Evolutionary conservation across 2,888 invertebrate species (phyloP).

Genomic region (Spodoptera exigua): DNA sequence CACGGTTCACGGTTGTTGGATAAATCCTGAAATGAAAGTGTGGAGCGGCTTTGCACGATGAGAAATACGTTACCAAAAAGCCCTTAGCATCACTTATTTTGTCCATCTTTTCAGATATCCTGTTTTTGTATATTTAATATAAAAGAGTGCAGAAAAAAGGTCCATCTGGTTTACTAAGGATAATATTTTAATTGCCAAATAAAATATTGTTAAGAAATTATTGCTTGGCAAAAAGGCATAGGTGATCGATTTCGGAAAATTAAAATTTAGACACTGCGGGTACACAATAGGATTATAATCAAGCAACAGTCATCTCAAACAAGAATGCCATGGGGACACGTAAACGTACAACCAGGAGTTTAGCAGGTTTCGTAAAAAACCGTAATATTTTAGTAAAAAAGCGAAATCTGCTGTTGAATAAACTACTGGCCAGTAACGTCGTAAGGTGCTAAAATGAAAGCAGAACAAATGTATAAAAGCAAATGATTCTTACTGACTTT

Average conservation of each 20-base stretch:
- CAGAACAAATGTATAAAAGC: conserved; percentile 77
- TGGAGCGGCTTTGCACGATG: too few relatives aligned
- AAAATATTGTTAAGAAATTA: not conserved
- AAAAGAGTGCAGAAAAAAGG: too few relatives aligned
- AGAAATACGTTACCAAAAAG: conserved; percentile 1
- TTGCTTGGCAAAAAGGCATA: conserved; percentile 19
- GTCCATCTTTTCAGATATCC: conserved; percentile 3
- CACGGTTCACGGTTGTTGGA: not conserved
- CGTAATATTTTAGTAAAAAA: conserved; percentile 31
- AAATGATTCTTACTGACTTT: conserved; percentile 99
- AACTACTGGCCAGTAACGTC: conserved; percentile 58
- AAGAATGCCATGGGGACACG: conserved; percentile 34
- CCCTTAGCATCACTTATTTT: not conserved
- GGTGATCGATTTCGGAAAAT: conserved; percentile 2
- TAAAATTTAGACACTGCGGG: conserved; percentile 26
- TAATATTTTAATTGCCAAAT: too few relatives aligned
- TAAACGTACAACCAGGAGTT: conserved; percentile 37
- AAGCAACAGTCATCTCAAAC: conserved; percentile 41
- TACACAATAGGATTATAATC: conserved; percentile 18
- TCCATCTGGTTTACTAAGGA: too few relatives aligned
- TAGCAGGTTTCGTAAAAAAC: conserved; percentile 43
- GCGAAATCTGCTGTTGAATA: conserved; percentile 47
- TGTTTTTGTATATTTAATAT: not conserved
- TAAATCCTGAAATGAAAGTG: too few relatives aligned
- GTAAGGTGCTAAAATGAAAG: conserved; percentile 80